Conservation (phyloP, 1,140 invertebrate species). For the Drosophila nebulosa region DNA sequence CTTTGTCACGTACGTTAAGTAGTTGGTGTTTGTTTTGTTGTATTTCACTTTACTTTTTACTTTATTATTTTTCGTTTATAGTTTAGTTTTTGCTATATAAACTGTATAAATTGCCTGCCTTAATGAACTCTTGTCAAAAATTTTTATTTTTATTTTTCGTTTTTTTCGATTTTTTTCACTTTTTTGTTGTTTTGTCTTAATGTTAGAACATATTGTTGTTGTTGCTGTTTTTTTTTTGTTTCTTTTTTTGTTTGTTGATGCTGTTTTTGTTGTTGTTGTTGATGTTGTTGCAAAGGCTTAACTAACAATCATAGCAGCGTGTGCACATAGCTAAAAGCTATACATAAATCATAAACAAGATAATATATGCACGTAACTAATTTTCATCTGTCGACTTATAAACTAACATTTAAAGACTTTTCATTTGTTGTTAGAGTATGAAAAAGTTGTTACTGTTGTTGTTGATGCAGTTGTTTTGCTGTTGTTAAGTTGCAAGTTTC, state of each 20-base stretch:
- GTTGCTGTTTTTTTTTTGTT: slow-evolving; percentile 44
- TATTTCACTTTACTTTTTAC: slow-evolving; percentile 8
- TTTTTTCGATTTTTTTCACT: slow-evolving; percentile 40
- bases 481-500: slow-evolving; percentile 26
- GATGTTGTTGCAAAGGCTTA: slow-evolving; percentile 52
- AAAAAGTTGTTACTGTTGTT: slow-evolving; percentile 14
- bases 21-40: slow-evolving; percentile 31
- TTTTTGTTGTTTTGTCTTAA: slow-evolving; percentile 63
- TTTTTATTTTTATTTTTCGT: slow-evolving; percentile 30
- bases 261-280: slow-evolving; percentile 32
- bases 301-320: slow-evolving; percentile 60
- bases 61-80: slow-evolving; percentile 38
- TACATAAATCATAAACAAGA: slow-evolving; percentile 7
- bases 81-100: slow-evolving; percentile 59
- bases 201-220: slow-evolving; percentile 55
- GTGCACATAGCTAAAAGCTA: slow-evolving; percentile 10
- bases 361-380: slow-evolving; percentile 61
- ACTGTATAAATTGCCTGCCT: slow-evolving; percentile 71
- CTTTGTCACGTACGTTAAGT: slow-evolving; percentile 28
- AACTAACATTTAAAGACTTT: slow-evolving; percentile 73
- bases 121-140: slow-evolving; percentile 71
- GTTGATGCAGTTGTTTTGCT: slow-evolving; percentile 6
- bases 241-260: slow-evolving; percentile 43
- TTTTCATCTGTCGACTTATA: slow-evolving; percentile 60
- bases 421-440: slow-evolving; percentile 47